phyloP scores from a whole-genome alignment of 2,797 vertebrate species.

The Alfaro cultratus region DNA sequence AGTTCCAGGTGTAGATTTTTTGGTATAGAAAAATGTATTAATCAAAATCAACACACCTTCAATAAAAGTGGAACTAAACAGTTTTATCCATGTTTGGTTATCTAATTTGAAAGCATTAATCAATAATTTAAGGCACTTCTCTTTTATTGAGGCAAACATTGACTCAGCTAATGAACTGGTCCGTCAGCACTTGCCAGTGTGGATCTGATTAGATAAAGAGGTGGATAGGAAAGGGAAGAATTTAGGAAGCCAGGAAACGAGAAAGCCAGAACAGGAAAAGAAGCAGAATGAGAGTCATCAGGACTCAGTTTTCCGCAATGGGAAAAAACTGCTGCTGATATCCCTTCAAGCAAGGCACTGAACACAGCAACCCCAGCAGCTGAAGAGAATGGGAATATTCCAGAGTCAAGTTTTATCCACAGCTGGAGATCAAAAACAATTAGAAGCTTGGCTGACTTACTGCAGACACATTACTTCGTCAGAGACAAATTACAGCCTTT shows the following conservation, averaged over 20 bases:
- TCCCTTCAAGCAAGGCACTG: constrained; percentile 14
- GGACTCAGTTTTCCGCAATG: not conserved
- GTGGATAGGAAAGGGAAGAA: not conserved
- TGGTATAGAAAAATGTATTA: no score
- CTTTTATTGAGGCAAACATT: not conserved
- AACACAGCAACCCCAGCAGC: constrained; percentile 2
- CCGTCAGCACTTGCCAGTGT: not conserved
- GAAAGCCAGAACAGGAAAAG: not conserved
- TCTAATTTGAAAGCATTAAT: not conserved
- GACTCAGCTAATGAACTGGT: not conserved
- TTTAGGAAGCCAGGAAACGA: constrained; percentile 11
- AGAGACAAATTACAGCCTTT: constrained; percentile 41
- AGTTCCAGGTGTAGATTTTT: no score
- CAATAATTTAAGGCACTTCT: not conserved
- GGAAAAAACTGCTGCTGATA: not conserved
- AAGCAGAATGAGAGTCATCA: not conserved
- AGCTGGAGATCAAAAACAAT: constrained; percentile 12
- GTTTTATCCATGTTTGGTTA: not conserved
- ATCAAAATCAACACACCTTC: no score
- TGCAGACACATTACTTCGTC: constrained; percentile 11
- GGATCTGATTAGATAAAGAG: not conserved
- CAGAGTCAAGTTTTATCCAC: not conserved
- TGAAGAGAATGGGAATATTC: constrained; percentile 1
- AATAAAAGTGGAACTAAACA: not conserved
- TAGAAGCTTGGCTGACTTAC: constrained; percentile 20